Evolutionary conservation across 2,888 invertebrate genomes (phyloP), one percentile per base, ranked within the genome.

Genomic region (Limnephilus marmoratus): DNA sequence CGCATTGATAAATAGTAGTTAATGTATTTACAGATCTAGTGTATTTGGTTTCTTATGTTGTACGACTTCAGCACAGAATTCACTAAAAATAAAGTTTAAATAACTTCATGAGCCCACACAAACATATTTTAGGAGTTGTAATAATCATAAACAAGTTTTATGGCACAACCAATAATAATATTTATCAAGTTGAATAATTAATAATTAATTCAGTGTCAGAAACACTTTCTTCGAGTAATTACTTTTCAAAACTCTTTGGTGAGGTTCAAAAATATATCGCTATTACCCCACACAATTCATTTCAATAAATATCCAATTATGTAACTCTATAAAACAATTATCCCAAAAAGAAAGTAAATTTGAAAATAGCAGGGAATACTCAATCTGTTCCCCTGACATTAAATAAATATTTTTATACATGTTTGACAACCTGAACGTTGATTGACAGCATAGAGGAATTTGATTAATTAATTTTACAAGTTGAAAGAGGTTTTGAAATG

Each of bases 11-110:
- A 89, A 89, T 89, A 88, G 29, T 88, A 49, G 31, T 53, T 89
- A 88, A 88, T 81, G 24, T 89, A 89, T 89, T 89, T 89, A 89
- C 88, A 89, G 88, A 89, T 89, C 88, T 89, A 89, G 24, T 80
- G 68, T 89, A 89, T 89, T 89, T 89, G 88, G 88, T 89, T 89
- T 89, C 45, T 86, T 31, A 68, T 80, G 88, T 89, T 89, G 88
- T 89, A 89, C 88, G 37, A 80, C 88, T 80, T 89, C 88, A 89
- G 88, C 68, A 41, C 81, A 89, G 80, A 89, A 81, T 80, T 80
- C 45, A 89, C 37, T 80, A 37, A 89, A 89, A 80, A 31, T 37
- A 86, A 18, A 37, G 11, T 89, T 88, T 81, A 80, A 89, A 89
- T 80, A 81, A 89, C 80, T 89, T 80, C 68, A 12, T 37, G 80